Conservation (phyloP, 2,113 vertebrate genomes). For the Poeciliopsis retropinna region DNA sequence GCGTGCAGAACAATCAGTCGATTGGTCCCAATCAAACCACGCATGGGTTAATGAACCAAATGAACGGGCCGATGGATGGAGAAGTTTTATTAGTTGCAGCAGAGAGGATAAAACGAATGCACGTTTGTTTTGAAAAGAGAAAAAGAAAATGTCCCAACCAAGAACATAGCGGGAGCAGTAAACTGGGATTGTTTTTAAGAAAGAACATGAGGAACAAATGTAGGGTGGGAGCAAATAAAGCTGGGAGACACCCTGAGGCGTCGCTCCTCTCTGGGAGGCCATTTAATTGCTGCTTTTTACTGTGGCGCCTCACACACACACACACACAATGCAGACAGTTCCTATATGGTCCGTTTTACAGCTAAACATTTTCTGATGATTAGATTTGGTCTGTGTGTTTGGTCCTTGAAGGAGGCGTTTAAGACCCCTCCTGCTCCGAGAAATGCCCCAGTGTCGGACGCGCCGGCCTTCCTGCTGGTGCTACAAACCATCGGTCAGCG, state of each 20-base stretch:
- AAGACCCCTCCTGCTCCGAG: neutral
- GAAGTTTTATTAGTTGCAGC: conserved; percentile 14
- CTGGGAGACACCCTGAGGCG: conserved; percentile 20
- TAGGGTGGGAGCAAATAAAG: neutral
- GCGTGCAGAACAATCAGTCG: conserved; percentile 1
- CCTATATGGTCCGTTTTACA: conserved; percentile 45
- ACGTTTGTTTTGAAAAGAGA: conserved; percentile 50
- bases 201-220: conserved; percentile 5
- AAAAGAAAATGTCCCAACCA: conserved; percentile 7
- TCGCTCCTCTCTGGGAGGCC: conserved; percentile 24
- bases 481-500: conserved; percentile 39
- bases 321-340: conserved; percentile 27
- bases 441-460: neutral
- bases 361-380: conserved; percentile 33
- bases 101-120: conserved; percentile 58
- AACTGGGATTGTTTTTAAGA: conserved; percentile 10
- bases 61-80: conserved; percentile 9
- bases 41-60: neutral
- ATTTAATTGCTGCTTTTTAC: conserved; percentile 48
- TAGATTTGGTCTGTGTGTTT: no score
- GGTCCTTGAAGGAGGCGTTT: neutral
- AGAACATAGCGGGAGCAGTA: conserved; percentile 20
- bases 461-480: conserved; percentile 13
- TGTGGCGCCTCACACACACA: neutral
- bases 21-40: conserved; percentile 2